These are phyloP conservation scores for Pogonocherus hispidulus DNA, from an alignment of 2,888 invertebrate species.

Conservation along the genomic window DNA sequence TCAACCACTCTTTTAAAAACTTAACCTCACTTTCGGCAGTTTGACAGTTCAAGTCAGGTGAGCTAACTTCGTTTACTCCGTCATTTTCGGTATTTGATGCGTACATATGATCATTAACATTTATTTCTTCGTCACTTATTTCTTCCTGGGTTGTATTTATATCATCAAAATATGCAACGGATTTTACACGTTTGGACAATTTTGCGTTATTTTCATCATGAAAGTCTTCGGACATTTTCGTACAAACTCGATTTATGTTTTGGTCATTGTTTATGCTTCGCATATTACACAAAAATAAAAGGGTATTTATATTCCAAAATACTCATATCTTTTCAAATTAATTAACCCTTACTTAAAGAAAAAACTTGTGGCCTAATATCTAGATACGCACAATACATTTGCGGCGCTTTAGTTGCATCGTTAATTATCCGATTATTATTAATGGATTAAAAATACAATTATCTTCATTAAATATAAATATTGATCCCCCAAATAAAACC, in stretches of 20 bases:
- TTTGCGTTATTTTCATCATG: constrained; percentile 63
- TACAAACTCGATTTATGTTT: constrained; percentile 66
- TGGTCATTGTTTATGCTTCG: constrained; percentile 65
- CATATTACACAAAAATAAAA: constrained; percentile 42
- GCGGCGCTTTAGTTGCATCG: too few species aligned
- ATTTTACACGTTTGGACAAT: constrained; percentile 61
- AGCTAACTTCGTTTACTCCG: constrained; percentile 47
- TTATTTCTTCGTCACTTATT: constrained; percentile 39
- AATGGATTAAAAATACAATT: too few species aligned
- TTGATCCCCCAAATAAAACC: constrained; percentile 3
- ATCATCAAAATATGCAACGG: constrained; percentile 56
- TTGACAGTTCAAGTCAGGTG: constrained; percentile 54
- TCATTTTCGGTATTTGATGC: constrained; percentile 71
- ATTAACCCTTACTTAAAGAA: not conserved
- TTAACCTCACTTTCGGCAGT: constrained; percentile 74
- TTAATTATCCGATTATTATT: too few species aligned
- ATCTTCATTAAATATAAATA: too few species aligned
- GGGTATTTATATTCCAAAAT: constrained; percentile 21
- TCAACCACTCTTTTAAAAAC: constrained; percentile 82
- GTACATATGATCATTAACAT: constrained; percentile 82
- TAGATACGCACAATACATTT: too few species aligned
- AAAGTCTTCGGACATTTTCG: constrained; percentile 70
- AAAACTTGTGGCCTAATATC: too few species aligned
- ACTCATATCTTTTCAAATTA: constrained; percentile 23
- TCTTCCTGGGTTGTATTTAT: constrained; percentile 43